Conservation (phyloP, 2,113 vertebrate species). For the Eubucco bourcierii region DNA sequence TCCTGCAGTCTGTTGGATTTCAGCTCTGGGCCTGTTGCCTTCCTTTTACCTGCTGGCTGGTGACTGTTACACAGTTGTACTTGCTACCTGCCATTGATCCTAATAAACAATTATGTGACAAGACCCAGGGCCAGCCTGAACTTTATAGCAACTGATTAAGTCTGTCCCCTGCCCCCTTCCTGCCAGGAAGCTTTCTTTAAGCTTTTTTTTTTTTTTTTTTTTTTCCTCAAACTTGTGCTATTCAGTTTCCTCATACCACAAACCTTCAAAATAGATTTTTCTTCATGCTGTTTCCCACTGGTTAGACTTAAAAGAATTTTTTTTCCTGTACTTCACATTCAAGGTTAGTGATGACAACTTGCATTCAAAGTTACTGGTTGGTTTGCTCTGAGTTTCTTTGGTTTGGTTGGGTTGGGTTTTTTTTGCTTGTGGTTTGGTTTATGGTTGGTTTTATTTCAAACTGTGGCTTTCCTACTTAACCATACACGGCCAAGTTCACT, state of each 20-base stretch:
- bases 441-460: not conserved
- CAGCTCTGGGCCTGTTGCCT: not conserved
- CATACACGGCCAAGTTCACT: fast-evolving
- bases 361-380: not conserved
- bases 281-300: not conserved
- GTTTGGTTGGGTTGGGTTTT: not conserved
- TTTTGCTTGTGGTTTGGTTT: not conserved
- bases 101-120: not conserved
- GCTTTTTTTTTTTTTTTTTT: not conserved
- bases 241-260: not conserved
- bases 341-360: not conserved
- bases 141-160: not conserved
- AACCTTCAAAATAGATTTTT: not conserved
- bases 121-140: not conserved
- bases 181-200: too few species aligned
- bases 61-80: not conserved
- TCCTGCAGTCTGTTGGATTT: not conserved
- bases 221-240: not conserved
- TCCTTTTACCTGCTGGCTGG: not conserved
- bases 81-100: not conserved
- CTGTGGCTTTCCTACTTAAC: not conserved
- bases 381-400: not conserved
- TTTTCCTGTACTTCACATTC: not conserved
- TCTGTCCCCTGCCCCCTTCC: not conserved
- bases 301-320: not conserved